These are phyloP conservation scores for Dromas ardeola DNA, from an alignment of 2,113 vertebrate species.

Conservation along the genomic window DNA sequence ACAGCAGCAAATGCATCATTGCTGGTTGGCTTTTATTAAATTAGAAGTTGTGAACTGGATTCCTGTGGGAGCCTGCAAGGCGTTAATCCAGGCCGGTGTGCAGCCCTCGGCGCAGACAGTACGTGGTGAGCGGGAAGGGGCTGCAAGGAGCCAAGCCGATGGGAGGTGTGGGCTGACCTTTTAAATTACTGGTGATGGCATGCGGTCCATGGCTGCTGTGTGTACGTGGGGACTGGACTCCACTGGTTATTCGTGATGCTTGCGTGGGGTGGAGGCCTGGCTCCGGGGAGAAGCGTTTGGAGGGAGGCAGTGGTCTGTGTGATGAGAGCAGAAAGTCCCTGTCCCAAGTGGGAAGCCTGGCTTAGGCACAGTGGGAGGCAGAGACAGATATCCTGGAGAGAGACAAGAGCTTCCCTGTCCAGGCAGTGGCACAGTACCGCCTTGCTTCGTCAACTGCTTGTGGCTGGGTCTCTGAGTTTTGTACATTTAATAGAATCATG, in stretches of 20 bases:
- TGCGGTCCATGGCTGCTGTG: fast-evolving
- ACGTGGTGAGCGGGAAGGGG: neutral
- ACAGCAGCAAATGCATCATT: neutral
- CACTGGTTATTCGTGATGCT: neutral
- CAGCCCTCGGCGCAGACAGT: neutral
- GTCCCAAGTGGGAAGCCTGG: neutral
- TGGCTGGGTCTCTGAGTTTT: neutral
- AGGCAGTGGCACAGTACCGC: neutral
- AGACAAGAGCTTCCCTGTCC: neutral
- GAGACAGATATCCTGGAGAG: neutral
- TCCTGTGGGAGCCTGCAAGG: neutral
- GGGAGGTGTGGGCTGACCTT: neutral
- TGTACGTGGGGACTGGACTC: neutral
- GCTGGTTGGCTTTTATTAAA: neutral
- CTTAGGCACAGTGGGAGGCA: neutral
- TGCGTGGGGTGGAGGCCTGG: neutral
- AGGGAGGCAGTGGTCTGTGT: neutral
- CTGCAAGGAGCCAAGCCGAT: neutral
- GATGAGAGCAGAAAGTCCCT: neutral
- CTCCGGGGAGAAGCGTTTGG: neutral
- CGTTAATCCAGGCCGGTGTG: neutral
- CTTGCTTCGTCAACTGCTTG: neutral
- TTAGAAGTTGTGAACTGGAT: neutral
- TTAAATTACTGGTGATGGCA: neutral
- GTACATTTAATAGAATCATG: fast-evolving